These are phyloP conservation scores for Helogale parvula DNA, from an alignment of 2,113 vertebrate genomes.

Conservation along the genomic window DNA sequence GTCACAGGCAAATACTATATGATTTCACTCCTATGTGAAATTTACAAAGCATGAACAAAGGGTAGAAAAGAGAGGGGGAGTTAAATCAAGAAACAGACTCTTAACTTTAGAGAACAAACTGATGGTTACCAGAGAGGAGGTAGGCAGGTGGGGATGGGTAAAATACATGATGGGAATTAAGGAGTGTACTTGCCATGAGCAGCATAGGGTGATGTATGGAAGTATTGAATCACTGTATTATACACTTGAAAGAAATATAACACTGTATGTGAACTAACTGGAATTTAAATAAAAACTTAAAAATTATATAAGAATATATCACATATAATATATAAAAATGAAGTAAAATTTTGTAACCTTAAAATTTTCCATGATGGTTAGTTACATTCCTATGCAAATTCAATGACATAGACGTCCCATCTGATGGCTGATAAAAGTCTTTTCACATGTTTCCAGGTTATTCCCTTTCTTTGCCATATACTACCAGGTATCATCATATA, in stretches of 20 bases:
- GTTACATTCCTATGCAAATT: background rate
- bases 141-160: background rate
- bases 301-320: background rate
- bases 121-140: background rate
- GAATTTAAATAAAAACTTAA: background rate
- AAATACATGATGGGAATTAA: background rate
- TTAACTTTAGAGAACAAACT: background rate
- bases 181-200: background rate
- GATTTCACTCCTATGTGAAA: background rate
- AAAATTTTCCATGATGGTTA: background rate
- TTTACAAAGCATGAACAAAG: background rate
- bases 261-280: background rate
- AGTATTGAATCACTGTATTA: background rate
- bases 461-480: background rate
- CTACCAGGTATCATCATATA: background rate
- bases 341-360: background rate
- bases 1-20: background rate
- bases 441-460: background rate
- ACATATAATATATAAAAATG: background rate
- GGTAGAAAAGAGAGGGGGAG: background rate
- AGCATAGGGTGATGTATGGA: background rate
- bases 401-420: background rate
- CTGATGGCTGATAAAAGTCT: background rate
- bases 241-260: background rate
- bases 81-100: background rate